Evolutionary conservation across 2,888 invertebrate genomes (phyloP), one percentile per base, ranked within the genome.

Genomic region (Calliscelio sp.): DNA sequence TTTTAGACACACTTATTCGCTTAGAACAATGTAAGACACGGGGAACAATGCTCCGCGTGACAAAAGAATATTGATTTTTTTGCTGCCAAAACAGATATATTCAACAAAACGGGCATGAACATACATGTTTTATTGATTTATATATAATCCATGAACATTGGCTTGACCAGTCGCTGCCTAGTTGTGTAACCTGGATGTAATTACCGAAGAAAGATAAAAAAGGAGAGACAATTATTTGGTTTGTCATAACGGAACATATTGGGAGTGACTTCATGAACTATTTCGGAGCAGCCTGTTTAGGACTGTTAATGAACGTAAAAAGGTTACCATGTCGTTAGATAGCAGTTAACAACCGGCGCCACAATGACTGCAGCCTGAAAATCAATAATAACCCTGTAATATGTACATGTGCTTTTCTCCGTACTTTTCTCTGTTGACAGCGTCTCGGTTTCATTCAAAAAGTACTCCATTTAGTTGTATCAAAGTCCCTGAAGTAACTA

Each of bases 351-450:
- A 66, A 89, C 87, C 89, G 92, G 92, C 92, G 92, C 92, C 92
- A 87, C 88, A 88, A 89, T 90, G 92, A 91, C 92, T 92, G 90
- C 89, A 87, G 81, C 88, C 81, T 86, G 89, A 91, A 92, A 92
- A 92, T 92, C 92, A 92, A 92, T 92, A 92, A 86, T 85, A 86
- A 86, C 88, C 85, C 87, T 85, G 85, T 90, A 87, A 73, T 68
- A 49, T 86, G 87, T 89, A 86, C 85, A 87, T 87, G 88, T 87
- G 84, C 80, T 88, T 84, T 84, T 65, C 85, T 46, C 35, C 11
- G 18, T 51, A 66, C 46, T 81, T 68, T 70, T 49, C 25, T 55
- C 25, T 11, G 55, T 59, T 14, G 53, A 41, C 14, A 38, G 35
- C 24, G 20, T 53, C 53, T 25, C 68, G 16, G n/a, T 49, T 71